Percentiles rank a stretch among this genome's conserved stretches.
Conservation (phyloP, 2,888 invertebrate species). For the Dryobota labecula region DNA sequence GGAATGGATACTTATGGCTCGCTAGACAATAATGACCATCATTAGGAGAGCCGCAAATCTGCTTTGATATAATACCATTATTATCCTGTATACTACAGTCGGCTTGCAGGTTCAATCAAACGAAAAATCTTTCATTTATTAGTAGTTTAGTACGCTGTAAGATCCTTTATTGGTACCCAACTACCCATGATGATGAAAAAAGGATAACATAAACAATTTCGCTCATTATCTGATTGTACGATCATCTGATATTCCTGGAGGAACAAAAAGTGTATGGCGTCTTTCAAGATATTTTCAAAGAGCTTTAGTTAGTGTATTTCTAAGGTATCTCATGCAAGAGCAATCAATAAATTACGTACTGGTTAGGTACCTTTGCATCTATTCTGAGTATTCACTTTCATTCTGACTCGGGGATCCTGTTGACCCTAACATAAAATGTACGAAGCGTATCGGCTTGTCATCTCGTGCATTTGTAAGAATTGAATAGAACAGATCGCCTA, state of each 20-base stretch:
- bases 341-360: constrained; percentile 29
- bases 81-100: constrained; percentile 43
- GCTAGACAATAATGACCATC: constrained; percentile 53
- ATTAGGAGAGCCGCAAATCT: constrained; percentile 55
- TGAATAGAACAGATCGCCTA: constrained; percentile 20
- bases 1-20: constrained; percentile 43
- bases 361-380: constrained; percentile 22
- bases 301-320: neutral
- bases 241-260: constrained; percentile 19
- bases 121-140: constrained; percentile 28
- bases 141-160: neutral
- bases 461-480: constrained; percentile 32
- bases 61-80: constrained; percentile 56
- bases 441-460: constrained; percentile 39
- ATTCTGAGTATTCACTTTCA: constrained; percentile 30
- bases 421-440: constrained; percentile 33
- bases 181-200: constrained; percentile 14
- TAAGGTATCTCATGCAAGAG: constrained; percentile 33
- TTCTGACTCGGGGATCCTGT: constrained; percentile 52
- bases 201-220: neutral
- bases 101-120: constrained; percentile 37
- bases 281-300: constrained; percentile 8
- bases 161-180: neutral
- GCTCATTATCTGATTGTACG: constrained; percentile 28
- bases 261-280: constrained; percentile 9